Percentiles rank a stretch among this genome's conserved stretches.
Conservation (phyloP, 2,888 invertebrate species). For the Anthrax anthrax region DNA sequence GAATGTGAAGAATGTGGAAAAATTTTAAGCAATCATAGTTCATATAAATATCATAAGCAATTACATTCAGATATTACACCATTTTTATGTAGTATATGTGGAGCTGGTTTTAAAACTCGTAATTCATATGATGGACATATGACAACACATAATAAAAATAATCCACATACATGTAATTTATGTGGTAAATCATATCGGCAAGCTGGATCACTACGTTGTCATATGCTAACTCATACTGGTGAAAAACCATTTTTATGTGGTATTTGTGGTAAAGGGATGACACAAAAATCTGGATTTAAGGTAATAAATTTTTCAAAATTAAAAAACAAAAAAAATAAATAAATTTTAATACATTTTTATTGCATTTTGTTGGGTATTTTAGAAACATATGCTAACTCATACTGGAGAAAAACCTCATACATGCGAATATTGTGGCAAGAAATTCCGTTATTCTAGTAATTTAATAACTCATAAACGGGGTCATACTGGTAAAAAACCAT, state of each 20-base stretch:
- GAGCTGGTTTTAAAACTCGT: constrained; percentile 30
- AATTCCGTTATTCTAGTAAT: constrained; percentile 31
- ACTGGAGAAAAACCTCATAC: constrained; percentile 30
- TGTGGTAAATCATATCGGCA: constrained; percentile 30
- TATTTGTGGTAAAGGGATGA: constrained; percentile 31
- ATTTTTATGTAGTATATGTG: constrained; percentile 26
- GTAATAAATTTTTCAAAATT: too few relatives aligned
- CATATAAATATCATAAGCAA: constrained; percentile 32
- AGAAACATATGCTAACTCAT: constrained; percentile 31
- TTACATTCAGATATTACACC: constrained; percentile 29
- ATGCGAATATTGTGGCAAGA: constrained; percentile 26
- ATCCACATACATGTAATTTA: constrained; percentile 27
- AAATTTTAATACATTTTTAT: too few relatives aligned
- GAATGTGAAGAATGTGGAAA: constrained; percentile 25
- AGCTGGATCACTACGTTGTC: constrained; percentile 27
- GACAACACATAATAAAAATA: constrained; percentile 26
- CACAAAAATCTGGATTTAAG: constrained; percentile 33
- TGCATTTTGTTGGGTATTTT: too few relatives aligned
- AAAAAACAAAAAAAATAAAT: too few relatives aligned
- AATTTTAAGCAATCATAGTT: constrained; percentile 27
- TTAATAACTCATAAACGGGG: constrained; percentile 27
- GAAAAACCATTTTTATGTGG: constrained; percentile 28
- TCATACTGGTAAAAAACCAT: constrained; percentile 27
- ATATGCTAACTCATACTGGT: constrained; percentile 27
- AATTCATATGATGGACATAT: constrained; percentile 31